Conservation (phyloP, 2,888 invertebrate species). For the Chymomyza procnemis region DNA sequence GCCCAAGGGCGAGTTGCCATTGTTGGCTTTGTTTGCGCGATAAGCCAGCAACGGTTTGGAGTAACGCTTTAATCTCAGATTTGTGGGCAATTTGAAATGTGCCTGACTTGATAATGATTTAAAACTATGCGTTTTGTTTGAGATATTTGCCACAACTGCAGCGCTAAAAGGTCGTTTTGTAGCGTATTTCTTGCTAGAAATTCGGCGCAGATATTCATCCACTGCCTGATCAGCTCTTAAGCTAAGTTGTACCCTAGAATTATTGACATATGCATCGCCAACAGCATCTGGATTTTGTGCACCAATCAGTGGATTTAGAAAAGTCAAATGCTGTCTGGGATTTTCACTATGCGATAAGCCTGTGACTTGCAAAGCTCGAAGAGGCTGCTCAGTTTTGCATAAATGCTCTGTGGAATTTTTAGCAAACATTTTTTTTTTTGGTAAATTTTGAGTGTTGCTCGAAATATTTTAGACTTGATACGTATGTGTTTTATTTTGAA, state of each 20-base stretch:
- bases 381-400: neutral
- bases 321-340: conserved; percentile 7
- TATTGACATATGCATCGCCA: neutral
- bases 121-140: neutral
- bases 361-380: conserved; percentile 19
- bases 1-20: too few species aligned
- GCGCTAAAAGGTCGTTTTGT: neutral
- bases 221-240: neutral
- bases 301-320: neutral
- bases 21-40: too few species aligned
- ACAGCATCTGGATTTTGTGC: neutral
- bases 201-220: neutral
- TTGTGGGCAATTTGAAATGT: neutral
- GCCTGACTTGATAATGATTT: neutral
- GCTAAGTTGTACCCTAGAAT: neutral
- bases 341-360: conserved; percentile 23
- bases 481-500: neutral
- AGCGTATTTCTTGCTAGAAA: neutral
- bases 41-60: too few species aligned
- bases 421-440: conserved; percentile 24
- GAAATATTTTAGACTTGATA: neutral
- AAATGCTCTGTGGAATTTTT: neutral
- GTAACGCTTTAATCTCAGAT: neutral
- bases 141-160: neutral
- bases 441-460: conserved; percentile 8